phyloP scores from a whole-genome alignment of 2,797 vertebrate genomes.

The Cichlasoma orientale region DNA sequence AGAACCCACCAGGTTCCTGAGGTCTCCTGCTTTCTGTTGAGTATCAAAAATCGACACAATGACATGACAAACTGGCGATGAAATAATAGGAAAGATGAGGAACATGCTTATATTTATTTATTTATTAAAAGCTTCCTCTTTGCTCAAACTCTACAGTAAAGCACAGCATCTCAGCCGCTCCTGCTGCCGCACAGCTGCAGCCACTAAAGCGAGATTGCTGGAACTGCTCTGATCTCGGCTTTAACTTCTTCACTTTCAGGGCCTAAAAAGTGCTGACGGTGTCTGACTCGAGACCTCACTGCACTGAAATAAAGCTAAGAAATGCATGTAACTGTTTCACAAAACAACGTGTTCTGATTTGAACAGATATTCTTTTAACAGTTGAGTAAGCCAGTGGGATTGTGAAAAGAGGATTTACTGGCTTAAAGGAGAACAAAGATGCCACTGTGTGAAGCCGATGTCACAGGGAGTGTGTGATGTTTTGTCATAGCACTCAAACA shows the following conservation, averaged over 20 bases:
- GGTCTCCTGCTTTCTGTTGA: background rate
- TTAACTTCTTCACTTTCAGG: background rate
- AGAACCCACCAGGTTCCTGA: background rate
- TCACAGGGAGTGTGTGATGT: slow-evolving; percentile 25
- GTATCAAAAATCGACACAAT: background rate
- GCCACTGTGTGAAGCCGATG: slow-evolving; percentile 21
- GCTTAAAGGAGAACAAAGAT: slow-evolving; percentile 46
- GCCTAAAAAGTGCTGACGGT: background rate
- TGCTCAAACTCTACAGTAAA: background rate
- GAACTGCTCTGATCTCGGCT: background rate
- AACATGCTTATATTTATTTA: background rate
- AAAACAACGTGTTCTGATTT: background rate
- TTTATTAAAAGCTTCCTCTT: background rate
- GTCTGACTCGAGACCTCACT: background rate
- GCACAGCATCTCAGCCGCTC: background rate
- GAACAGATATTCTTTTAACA: background rate
- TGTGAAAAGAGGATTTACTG: slow-evolving; percentile 11
- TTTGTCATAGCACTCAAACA: slow-evolving; percentile 46
- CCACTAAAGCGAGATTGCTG: background rate
- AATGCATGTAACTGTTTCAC: background rate
- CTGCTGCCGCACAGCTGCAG: background rate
- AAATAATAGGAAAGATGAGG: slow-evolving; percentile 7
- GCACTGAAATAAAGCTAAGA: background rate
- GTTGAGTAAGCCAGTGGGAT: background rate
- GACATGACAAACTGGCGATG: background rate